Base-by-base conservation (phyloP, 2,888 invertebrate species). In the Chrysotoxum bicinctum region DNA sequence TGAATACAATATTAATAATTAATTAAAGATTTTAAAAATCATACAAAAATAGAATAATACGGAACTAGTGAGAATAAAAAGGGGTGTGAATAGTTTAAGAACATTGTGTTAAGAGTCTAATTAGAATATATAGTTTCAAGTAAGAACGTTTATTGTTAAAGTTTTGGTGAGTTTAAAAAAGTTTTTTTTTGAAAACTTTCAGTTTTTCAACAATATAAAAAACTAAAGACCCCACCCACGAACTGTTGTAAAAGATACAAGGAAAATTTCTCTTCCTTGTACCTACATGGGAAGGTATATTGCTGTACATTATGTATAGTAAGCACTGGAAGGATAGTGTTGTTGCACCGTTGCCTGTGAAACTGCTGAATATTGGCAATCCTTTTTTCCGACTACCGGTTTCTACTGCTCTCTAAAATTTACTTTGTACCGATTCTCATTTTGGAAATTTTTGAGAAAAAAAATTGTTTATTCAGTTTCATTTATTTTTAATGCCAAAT, bases 201-300 rank as follows among this genome's bases (percentile, higher is more conserved):
- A 64, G 4, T 64, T 76, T 56, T 37, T 45, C 19, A 19, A 32
- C 8, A 48, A n/a, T 14, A 66, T 12, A 35, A 58, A 40, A 58
- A 76, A 73, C 52, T 19, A 70, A 58, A 16, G 77, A 77, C 85
- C 85, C 85, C 85, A 81, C 85, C 85, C 85, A 81, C 73, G 48
- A 76, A 77, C 32, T 40, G 26, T 80, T 72, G 80, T 85, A 81
- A 85, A 76, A 60, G 52, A 76, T 54, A 79, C 58, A 68, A 40
- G 52, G 75, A 84, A 79, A 50, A 50, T 80, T 66, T 54, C 62
- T 69, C 68, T 81, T 69, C 52, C 69, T 54, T 69, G 54, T 56
- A 52, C 26, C 54, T 68, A 66, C 73, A 77, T 56, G 50, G 37
- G 56, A 76, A 73, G 62, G 60, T 60, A 72, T 50, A 66, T 19